Evolutionary conservation across 2,888 invertebrate species (phyloP).

Genomic region (Mycalesis mineus): DNA sequence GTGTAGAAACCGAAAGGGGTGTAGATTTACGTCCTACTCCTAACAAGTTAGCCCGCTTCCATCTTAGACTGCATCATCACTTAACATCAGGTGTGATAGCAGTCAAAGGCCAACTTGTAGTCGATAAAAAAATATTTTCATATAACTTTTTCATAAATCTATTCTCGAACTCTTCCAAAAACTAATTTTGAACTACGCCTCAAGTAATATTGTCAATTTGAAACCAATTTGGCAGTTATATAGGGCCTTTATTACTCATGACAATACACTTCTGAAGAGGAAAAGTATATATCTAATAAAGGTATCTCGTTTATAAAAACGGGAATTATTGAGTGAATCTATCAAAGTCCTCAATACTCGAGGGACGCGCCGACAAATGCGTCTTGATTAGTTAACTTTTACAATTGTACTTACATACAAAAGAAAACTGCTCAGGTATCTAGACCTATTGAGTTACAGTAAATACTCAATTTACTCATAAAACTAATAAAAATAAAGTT

Average conservation of each 20-base stretch:
- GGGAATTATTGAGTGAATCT: not conserved
- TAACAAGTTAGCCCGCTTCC: too few species aligned
- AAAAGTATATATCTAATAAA: constrained; percentile 1
- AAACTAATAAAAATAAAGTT: too few species aligned
- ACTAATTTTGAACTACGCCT: not conserved
- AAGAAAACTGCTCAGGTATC: not conserved
- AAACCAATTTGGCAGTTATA: not conserved
- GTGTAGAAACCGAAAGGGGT: too few species aligned
- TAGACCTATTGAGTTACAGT: not conserved
- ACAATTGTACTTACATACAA: not conserved
- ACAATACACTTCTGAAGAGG: not conserved
- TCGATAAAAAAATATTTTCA: too few species aligned
- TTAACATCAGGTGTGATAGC: too few species aligned
- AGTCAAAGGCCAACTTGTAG: too few species aligned
- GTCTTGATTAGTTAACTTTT: not conserved
- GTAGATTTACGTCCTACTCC: too few species aligned
- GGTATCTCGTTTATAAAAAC: constrained; percentile 1
- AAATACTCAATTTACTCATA: too few species aligned
- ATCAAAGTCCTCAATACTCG: not conserved
- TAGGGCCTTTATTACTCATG: not conserved
- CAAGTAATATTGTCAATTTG: not conserved
- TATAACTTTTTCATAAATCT: not conserved
- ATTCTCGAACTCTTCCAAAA: not conserved
- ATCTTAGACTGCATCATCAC: too few species aligned
- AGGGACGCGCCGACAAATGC: not conserved